phyloP scores from a whole-genome alignment of 2,888 invertebrate species.

The Zaprionus obscuricornis region DNA sequence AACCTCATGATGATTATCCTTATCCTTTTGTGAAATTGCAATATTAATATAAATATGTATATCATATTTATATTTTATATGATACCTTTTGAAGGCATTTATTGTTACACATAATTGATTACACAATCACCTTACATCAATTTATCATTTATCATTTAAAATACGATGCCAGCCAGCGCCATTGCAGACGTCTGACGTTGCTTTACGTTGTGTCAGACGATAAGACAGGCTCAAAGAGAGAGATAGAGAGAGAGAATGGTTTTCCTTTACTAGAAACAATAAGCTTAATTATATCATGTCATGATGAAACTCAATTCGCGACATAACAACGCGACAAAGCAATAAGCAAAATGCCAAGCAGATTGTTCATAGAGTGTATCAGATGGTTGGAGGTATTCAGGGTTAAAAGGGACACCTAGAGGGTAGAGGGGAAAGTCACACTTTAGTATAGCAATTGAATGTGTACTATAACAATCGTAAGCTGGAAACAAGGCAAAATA shows the following conservation, averaged over 20 bases:
- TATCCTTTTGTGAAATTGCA: too few species aligned
- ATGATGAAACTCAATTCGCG: constrained; percentile 14
- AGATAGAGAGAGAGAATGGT: too few species aligned
- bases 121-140: neutral
- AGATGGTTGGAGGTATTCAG: too few species aligned
- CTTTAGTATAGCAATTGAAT: too few species aligned
- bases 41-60: too few species aligned
- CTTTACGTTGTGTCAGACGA: too few species aligned
- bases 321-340: neutral
- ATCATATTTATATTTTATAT: neutral
- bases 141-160: neutral
- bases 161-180: neutral
- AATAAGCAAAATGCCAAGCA: constrained; percentile 11
- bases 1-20: too few species aligned
- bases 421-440: neutral
- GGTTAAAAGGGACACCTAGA: neutral
- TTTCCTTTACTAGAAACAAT: constrained; percentile 8
- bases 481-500: too few species aligned
- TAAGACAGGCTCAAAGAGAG: too few species aligned
- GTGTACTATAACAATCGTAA: constrained; percentile 8
- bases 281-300: constrained; percentile 11
- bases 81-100: neutral
- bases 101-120: neutral
- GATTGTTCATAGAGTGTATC: too few species aligned
- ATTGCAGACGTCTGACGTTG: neutral